phyloP scores from a whole-genome alignment of 2,888 invertebrate species.

The Merodon equestris region DNA sequence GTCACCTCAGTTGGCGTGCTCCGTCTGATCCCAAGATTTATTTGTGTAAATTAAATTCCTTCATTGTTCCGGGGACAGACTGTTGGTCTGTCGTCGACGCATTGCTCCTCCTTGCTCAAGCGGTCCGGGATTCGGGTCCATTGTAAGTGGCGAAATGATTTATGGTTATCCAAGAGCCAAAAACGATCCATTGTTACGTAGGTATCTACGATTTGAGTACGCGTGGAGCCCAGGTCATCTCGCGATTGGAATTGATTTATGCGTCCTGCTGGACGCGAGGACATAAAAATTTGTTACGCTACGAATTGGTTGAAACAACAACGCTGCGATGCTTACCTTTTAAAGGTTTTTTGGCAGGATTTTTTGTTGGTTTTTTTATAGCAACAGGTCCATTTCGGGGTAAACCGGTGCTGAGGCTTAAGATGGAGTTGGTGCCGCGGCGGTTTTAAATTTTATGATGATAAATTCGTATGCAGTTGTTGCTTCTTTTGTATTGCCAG shows the following conservation, averaged over 20 bases:
- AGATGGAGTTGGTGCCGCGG: too few species aligned
- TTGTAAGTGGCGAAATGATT: conserved; percentile 21
- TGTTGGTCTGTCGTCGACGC: too few species aligned
- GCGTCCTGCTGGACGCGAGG: conserved; percentile 43
- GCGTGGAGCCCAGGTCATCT: conserved; percentile 15
- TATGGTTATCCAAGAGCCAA: background rate
- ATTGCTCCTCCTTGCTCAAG: too few species aligned
- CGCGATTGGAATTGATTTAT: conserved; percentile 54
- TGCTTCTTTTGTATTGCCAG: too few species aligned
- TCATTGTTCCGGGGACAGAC: conserved; percentile 5
- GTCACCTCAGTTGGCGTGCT: background rate
- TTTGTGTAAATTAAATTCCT: conserved; percentile 20
- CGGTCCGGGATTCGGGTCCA: too few species aligned
- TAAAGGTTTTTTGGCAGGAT: conserved; percentile 2
- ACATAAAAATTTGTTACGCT: conserved; percentile 61
- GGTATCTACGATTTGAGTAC: background rate
- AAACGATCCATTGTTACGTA: too few species aligned
- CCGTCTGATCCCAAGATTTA: conserved; percentile 6
- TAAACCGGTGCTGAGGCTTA: background rate
- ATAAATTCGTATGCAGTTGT: conserved; percentile 11
- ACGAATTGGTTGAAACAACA: conserved; percentile 53
- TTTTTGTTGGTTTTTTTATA: too few species aligned
- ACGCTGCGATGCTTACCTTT: conserved; percentile 29
- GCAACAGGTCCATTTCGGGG: too few species aligned
- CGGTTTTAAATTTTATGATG: conserved; percentile 4